A percentile compares a stretch with the other conserved stretches of the same genome.
Evolutionary conservation across 2,888 invertebrate species (phyloP).

Genomic region (Augochlorella aurata): DNA sequence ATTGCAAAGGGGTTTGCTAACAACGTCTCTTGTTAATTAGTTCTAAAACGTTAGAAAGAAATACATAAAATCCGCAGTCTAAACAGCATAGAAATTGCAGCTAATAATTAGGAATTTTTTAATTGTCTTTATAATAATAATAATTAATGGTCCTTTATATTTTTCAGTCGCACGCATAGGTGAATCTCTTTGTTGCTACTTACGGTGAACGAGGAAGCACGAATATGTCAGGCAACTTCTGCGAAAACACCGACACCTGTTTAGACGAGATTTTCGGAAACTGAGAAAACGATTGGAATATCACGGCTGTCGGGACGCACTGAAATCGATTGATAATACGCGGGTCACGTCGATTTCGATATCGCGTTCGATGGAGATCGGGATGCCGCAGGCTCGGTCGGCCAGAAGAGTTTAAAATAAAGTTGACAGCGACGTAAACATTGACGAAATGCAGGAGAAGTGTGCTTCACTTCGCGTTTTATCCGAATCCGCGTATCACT

Average conservation of each 20-base stretch:
- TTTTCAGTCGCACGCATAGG: no score
- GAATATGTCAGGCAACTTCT: not conserved
- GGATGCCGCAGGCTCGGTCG: not conserved
- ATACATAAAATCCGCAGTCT: not conserved
- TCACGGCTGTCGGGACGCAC: not conserved
- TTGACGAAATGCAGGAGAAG: not conserved
- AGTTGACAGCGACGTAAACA: not conserved
- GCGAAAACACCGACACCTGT: not conserved
- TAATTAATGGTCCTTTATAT: no score
- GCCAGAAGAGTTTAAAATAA: not conserved
- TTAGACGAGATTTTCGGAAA: not conserved
- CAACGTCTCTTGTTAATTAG: no score
- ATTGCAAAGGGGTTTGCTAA: no score
- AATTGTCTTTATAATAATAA: no score
- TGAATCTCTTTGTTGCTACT: not conserved
- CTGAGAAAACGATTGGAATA: not conserved
- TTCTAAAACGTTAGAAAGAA: no score
- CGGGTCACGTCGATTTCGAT: not conserved
- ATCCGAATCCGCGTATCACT: conserved; percentile 11
- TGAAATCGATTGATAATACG: not conserved
- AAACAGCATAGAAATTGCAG: no score
- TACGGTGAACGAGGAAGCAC: not conserved
- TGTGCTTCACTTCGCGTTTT: conserved; percentile 1
- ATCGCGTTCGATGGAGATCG: not conserved
- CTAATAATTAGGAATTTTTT: no score